Percentiles rank a stretch among this genome's conserved stretches.
phyloP scores from a whole-genome alignment of 2,113 vertebrate species.

The Hippocampus abdominalis region DNA sequence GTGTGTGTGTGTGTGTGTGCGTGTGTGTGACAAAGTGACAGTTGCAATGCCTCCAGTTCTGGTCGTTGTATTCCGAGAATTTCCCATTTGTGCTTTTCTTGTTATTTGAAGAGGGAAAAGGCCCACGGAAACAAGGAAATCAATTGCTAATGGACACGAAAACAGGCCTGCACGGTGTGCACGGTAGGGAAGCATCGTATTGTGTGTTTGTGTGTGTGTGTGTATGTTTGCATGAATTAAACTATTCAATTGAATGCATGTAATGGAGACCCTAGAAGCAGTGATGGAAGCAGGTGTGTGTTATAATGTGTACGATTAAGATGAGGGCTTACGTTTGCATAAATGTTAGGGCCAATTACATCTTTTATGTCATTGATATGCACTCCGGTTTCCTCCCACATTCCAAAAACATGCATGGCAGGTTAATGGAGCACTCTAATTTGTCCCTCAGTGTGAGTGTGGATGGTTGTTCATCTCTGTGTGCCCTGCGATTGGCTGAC shows the following conservation, averaged over 20 bases:
- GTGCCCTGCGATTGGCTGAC: too few relatives aligned
- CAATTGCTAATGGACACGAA: constrained; percentile 38
- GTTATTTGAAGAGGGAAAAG: constrained; percentile 40
- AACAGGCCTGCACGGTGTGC: constrained; percentile 1
- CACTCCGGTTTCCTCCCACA: too few relatives aligned
- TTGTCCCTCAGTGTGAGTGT: too few relatives aligned
- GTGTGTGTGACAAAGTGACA: constrained; percentile 21
- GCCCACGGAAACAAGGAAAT: constrained; percentile 39
- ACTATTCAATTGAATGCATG: constrained; percentile 58
- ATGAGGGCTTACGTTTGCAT: not conserved
- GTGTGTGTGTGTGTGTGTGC: too few relatives aligned
- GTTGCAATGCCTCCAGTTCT: constrained; percentile 17
- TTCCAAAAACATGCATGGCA: too few relatives aligned
- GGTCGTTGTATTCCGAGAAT: constrained; percentile 14
- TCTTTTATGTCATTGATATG: constrained; percentile 1
- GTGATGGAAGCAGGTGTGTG: constrained; percentile 6
- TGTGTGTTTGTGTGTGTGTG: not conserved
- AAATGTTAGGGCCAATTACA: constrained; percentile 20
- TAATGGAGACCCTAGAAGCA: constrained; percentile 36
- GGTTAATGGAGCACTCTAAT: too few relatives aligned
- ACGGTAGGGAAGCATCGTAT: not conserved
- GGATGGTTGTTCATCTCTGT: too few relatives aligned
- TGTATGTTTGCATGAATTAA: constrained; percentile 33
- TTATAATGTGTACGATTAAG: not conserved
- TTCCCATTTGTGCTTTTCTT: constrained; percentile 39